Base-by-base conservation (phyloP, 2,113 vertebrate species). In the Poecilia latipinna region DNA sequence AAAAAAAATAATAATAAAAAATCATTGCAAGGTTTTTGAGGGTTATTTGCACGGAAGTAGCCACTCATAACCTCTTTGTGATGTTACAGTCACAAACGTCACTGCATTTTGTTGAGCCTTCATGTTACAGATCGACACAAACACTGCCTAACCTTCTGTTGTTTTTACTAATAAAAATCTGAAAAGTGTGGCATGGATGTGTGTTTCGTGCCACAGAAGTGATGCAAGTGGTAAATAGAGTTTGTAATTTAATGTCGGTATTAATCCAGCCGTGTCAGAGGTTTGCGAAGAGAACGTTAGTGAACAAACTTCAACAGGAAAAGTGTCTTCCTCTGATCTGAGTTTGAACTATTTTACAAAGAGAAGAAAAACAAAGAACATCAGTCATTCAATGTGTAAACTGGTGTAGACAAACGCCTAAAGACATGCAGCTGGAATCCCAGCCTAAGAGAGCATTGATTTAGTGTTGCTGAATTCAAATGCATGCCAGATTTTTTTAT, bases 11-110 rank as follows among this genome's bases (percentile, higher is more conserved):
- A 33, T n/a, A 29, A 29, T 0, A 60, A 65, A 61, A 35, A 60
- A 65, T 22, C 22, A 65, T 57, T 19, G 26, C n/a, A 72, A 17
- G 2, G n/a, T 33, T 66, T 37, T 65, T 65, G 37, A 77, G 70
- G 44, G 70, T 84, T 33, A 51, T 17, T 19, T 42, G 12, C 39
- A 54, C 39, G 22, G 19, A 51, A 24, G 13, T 42, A 42, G 13
- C 15, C 7, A 10, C 7, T 57, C 17, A 57, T n/a, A n/a, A n/a
- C 8, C 8, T 57, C 7, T 8, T 57, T 10, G 24, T 57, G 1
- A 7, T 57, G 51, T 54, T 54, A 54, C 48, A 24, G 48, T 2
- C 22, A 42, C 13, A 42, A 42, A 42, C 39, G 4, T 42, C 39
- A 4, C 39, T 4, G 39, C 31, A 17, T 17, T 24, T 24, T 54